Conservation (phyloP, 2,797 vertebrate species). For the Decapterus maruadsi region DNA sequence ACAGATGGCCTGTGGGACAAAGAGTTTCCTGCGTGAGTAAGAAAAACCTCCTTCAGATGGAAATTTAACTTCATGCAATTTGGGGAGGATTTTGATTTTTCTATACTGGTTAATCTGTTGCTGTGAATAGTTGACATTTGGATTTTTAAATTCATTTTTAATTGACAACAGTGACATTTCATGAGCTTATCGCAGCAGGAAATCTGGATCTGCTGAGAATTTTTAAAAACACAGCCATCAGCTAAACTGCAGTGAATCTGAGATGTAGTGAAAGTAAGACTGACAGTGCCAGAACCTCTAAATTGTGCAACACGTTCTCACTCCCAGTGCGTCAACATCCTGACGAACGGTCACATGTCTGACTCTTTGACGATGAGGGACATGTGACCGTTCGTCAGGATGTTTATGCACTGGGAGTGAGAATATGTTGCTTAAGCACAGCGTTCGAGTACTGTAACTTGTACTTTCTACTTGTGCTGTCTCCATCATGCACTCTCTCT, state of each 20-base stretch:
- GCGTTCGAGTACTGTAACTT: conserved; percentile 10
- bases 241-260: conserved; percentile 4
- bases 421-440: conserved; percentile 17
- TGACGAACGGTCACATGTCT: too few species aligned
- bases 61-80: not conserved
- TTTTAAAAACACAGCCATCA: conserved; percentile 5
- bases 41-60: too few species aligned
- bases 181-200: conserved; percentile 4
- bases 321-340: too few species aligned
- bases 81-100: not conserved
- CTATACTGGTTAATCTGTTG: not conserved
- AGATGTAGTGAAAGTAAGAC: conserved; percentile 1
- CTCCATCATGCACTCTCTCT: conserved; percentile 21
- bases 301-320: too few species aligned
- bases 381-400: too few species aligned
- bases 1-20: not conserved
- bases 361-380: too few species aligned
- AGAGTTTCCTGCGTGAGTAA: not conserved
- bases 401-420: too few species aligned
- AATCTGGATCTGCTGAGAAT: conserved; percentile 24
- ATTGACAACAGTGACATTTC: conserved; percentile 47
- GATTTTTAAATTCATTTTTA: conserved; percentile 30
- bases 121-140: conserved; percentile 36
- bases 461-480: conserved; percentile 20
- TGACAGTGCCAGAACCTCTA: conserved; percentile 36